Evolutionary conservation across 2,113 vertebrate species (phyloP), one percentile per base, ranked within the genome.

Genomic region (Psephotus haematonotus): DNA sequence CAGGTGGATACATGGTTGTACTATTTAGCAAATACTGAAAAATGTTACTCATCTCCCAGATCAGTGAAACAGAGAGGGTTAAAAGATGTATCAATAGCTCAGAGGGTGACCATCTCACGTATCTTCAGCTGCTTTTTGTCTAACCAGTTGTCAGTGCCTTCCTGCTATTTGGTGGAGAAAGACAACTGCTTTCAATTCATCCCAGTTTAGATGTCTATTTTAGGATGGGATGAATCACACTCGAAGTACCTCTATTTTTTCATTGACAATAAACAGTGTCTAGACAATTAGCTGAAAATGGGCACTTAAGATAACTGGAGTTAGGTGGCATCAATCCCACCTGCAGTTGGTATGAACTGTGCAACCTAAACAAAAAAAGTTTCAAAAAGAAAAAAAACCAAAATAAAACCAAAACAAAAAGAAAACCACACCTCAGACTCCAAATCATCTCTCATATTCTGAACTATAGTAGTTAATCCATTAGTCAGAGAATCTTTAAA

Each of bases 261-360:
- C 29, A 0, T 3, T 70, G 79, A 27, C 1, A 13, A 77, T 41
- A 77, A 27, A 90, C 28, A 28, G 5, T 25, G 68, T 81, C 88
- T 86, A 95, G 88, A 94, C 90, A 93, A 88, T 94, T 83, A 95
- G 59, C 46, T 86, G 79, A 74, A 92, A 88, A 86, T 2, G 76
- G 86, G 59, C 76, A 77, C 79, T 95, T 75, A 64, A 47, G 46
- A 64, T 29, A 62, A 63, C 37, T 47, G 11, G 16, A 82, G 46
- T 39, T 41, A 41, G 64, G 43, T 71, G 69, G 65, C n/a, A 93
- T 2, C 2, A 70, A 86, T 88, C 44, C 57, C 63, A 86, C 33
- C 79, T 46, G 46, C 37, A 67, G 55, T 20, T 53, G 33, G 29
- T 22, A 52, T 52, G 52, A 95, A 60, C 27, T 17, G 10, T 3